Evolutionary conservation across 2,797 vertebrate species (phyloP), one percentile per base, ranked within the genome.

Genomic region (Alectoris magna): DNA sequence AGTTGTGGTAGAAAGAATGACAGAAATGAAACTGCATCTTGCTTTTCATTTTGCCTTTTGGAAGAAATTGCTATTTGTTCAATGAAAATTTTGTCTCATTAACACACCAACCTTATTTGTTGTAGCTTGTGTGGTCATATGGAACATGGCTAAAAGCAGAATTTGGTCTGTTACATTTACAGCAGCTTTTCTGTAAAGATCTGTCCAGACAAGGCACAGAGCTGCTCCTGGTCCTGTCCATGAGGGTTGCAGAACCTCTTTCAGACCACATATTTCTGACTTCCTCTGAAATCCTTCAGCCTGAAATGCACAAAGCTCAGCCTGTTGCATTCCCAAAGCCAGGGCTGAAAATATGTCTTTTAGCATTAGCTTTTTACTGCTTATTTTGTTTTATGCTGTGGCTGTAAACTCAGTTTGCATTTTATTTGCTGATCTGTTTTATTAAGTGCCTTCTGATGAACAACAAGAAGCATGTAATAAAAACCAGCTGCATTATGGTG

Each of bases 361-460:
- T n/a, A 81, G 5, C 17, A 55, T 55, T 79, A 78, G 55, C 22
- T 49, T 83, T 92, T 91, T 79, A 70, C 13, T 79, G 14, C 19
- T 75, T 86, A 73, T 88, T 91, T 55, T 41, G 4, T 55, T 92
- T 93, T 92, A 91, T 84, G 56, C 14, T 69, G 22, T 0, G 10
- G 10, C 21, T 76, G 51, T 88, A 84, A 93, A 73, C 16, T 58
- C 44, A n/a, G 23, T n/a, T 55, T 53, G 34, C 73, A 11, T 64
- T 94, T 92, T 86, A 84, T 82, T 92, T 95, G 71, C 44, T 86
- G 74, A 22, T 87, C 34, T 64, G 34, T 72, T 93, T 80, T 87
- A 92, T 84, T 91, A 84, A 90, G 64, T 73, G 34, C 24, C 36
- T 89, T 91, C 34, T 76, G 80, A 94, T 49, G 48, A 90, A 64